phyloP scores from a whole-genome alignment of 2,797 vertebrate species.

The Ctenopoma multispine region DNA sequence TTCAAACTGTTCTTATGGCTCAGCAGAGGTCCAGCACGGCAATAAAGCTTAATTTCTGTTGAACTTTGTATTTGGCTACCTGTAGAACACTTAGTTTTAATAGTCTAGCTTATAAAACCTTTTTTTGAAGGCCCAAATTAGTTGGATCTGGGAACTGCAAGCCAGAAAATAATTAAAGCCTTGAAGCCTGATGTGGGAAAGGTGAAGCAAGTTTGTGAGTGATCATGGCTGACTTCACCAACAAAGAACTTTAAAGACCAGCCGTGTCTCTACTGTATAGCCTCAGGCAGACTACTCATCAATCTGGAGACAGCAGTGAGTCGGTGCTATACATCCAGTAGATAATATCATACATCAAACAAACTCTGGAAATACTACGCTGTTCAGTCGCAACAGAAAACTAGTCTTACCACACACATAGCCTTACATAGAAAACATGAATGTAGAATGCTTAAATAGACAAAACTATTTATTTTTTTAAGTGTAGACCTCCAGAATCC shows the following conservation, averaged over 20 bases:
- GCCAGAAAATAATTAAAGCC: conserved; percentile 48
- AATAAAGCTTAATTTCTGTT: conserved; percentile 38
- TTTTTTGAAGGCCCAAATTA: conserved; percentile 42
- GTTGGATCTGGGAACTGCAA: conserved; percentile 14
- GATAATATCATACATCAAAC: conserved; percentile 79
- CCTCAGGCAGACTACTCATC: conserved; percentile 65
- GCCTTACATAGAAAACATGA: conserved; percentile 49
- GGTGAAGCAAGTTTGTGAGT: conserved; percentile 46
- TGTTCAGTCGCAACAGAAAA: conserved; percentile 40
- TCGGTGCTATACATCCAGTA: conserved; percentile 69
- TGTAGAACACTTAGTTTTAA: conserved; percentile 30
- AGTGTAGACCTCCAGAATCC: conserved; percentile 11
- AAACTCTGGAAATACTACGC: conserved; percentile 62
- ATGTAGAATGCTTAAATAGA: conserved; percentile 43
- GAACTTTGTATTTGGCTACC: conserved; percentile 31
- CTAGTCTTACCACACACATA: conserved; percentile 54
- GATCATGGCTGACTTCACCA: conserved; percentile 61
- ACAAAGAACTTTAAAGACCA: conserved; percentile 66
- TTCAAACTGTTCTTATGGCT: conserved; percentile 39
- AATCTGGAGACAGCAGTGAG: conserved; percentile 66
- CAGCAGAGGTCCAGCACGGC: conserved; percentile 9
- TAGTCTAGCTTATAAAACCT: conserved; percentile 35
- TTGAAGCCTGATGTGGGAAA: conserved; percentile 30
- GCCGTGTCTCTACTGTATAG: conserved; percentile 56
- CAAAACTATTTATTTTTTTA: conserved; percentile 8